Conservation (phyloP, 2,113 vertebrate species). For the Pipra filicauda region DNA sequence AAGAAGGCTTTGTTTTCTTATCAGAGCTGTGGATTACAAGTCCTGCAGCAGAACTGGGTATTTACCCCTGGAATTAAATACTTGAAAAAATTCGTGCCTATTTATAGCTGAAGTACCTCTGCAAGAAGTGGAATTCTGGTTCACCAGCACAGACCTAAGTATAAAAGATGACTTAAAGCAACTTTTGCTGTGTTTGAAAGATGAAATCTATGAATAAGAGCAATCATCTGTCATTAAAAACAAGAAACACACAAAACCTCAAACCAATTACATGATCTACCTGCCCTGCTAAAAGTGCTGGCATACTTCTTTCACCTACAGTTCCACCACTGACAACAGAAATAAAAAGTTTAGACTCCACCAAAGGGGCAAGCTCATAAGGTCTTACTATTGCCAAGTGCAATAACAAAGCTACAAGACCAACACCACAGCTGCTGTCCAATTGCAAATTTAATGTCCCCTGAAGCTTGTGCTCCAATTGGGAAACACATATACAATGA, state of each 20-base stretch:
- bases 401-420: background rate
- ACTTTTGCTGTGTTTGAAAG: background rate
- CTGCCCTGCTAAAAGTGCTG: background rate
- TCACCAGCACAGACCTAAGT: background rate
- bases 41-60: background rate
- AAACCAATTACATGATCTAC: background rate
- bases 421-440: background rate
- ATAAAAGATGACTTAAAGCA: background rate
- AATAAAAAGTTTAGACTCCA: background rate
- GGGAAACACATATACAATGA: accelerated
- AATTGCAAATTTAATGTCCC: background rate
- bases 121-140: background rate
- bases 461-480: background rate
- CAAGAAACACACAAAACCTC: accelerated
- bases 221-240: background rate
- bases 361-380: background rate
- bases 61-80: background rate
- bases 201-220: background rate
- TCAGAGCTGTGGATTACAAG: background rate
- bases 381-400: background rate
- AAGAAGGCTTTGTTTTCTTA: background rate
- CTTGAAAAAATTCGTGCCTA: background rate
- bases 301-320: background rate
- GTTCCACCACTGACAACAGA: background rate
- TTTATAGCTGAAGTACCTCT: background rate